Evolutionary conservation across 2,888 invertebrate species (phyloP), one percentile per base, ranked within the genome.

Genomic region (Eurois occulta): DNA sequence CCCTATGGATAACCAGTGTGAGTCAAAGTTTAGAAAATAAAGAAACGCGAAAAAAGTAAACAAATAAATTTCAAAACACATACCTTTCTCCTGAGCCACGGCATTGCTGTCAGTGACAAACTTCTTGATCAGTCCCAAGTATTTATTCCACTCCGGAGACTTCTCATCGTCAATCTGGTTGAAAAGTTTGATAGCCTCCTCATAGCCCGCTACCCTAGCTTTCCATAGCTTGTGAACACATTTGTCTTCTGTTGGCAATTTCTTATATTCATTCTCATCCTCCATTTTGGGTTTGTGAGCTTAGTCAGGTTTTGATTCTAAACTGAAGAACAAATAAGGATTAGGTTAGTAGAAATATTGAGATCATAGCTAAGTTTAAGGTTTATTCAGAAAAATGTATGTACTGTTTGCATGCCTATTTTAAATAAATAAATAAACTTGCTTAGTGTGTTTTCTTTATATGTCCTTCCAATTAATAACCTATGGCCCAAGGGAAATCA

Each of bases 191-290:
- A 98, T 97, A 0, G 99, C 98, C 94, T 99, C 99, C 94, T 99
- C 99, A 90, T 99, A 99, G 0, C 99, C 99, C 86, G 98, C 98
- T 3, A 99, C 97, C 86, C 99, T 97, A 8, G 99, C 99, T 95
- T 99, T 99, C 99, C 99, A 99, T 76, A 98, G 96, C 97, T 99
- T 99, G 94, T 99, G 99, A 28, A 98, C 97, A 94, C 99, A 99
- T 93, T 98, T 98, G 78, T 99, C 99, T 87, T 99, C 99, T 67
- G 99, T 97, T 0, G 99, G 98, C 84, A 99, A 95, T 95, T 99
- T 99, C 89, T 98, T 98, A 92, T 98, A 99, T 95, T 99, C 98
- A 85, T 98, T 98, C 90, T 98, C 98, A 93, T 99, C 98, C 91
- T 98, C 98, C 98, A 98, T 98, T 83, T 91, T 97, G 87, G 78